Evolutionary conservation across 2,797 vertebrate species (phyloP).

Genomic region (Rousettus madagascariensis): DNA sequence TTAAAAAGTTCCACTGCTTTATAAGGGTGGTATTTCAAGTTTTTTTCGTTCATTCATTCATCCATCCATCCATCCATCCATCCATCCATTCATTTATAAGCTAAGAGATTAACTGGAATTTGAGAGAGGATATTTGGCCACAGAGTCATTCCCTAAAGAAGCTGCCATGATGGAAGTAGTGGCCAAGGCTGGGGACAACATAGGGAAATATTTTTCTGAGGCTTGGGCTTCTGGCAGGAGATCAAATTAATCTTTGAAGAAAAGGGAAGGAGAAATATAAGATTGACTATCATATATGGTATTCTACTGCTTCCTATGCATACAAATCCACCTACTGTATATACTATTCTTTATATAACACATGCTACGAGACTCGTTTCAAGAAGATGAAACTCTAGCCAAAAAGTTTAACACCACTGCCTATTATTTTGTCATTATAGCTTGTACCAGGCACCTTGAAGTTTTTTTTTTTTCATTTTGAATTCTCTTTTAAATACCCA

Average conservation of each 20-base stretch:
- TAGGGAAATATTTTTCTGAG: not conserved
- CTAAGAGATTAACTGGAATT: not conserved
- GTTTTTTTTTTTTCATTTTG: not conserved
- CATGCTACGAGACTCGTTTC: not conserved
- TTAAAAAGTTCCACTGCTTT: not conserved
- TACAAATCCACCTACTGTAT: not conserved
- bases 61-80: no score
- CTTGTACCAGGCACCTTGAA: not conserved
- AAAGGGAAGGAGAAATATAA: not conserved
- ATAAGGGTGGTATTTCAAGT: not conserved
- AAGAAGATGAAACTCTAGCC: not conserved
- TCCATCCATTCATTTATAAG: not conserved
- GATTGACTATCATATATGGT: not conserved
- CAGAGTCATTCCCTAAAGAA: not conserved
- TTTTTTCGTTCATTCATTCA: not conserved
- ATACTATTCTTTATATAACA: not conserved
- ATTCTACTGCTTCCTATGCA: not conserved
- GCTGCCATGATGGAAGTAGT: not conserved
- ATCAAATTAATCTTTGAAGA: slow-evolving; percentile 36
- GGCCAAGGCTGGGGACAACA: not conserved
- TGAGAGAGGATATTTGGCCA: not conserved
- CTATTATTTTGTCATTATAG: not conserved
- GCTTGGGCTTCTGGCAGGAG: not conserved
- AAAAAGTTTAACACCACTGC: not conserved
- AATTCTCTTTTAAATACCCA: slow-evolving; percentile 10